Base-by-base conservation (phyloP, 2,797 vertebrate genomes). In the Mus spretus region DNA sequence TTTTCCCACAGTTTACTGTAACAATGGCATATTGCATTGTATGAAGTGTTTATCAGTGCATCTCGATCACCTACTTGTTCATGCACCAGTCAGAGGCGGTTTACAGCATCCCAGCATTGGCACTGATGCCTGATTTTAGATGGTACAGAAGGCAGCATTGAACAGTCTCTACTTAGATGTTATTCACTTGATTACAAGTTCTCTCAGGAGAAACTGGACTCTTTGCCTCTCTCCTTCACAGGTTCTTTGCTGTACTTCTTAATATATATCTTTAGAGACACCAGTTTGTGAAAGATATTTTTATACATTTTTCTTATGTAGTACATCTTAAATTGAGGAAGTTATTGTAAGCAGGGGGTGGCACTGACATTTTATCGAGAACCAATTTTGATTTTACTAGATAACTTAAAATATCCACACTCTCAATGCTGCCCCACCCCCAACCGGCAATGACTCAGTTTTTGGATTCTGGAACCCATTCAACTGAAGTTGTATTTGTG, bases 401-500 rank as follows among this genome's bases (percentile, higher is more conserved):
- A 94, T 44, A 88, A 34, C 28, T 82, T 93, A 81, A 95, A 95
- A 85, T 95, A 53, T 9, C 17, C n/a, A n/a, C 11, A 44, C 14
- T 77, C 26, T 89, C 44, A 67, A 81, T 4, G 10, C 90, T 55
- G 53, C 4, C 12, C 5, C 13, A 12, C 15, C n/a, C 4, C 10
- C 2, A 2, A 26, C 24, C 44, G 1, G 0, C 10, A 77, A 81
- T 65, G 3, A 77, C 22, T 91, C 77, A 96, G 31, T 87, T 92
- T 88, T 70, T 55, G 89, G 74, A 86, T 28, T 53, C 24, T 96
- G 57, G 31, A 93, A 91, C 75, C 6, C 31, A 59, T 26, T 90
- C 34, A 90, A 34, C 47, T 96, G 13, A 95, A 63, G 44, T 78
- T 77, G 55, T 94, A 94, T 77, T 93, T 82, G 37, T 47, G 26